phyloP scores from a whole-genome alignment of 2,888 invertebrate genomes.

The Nomada ruficornis region DNA sequence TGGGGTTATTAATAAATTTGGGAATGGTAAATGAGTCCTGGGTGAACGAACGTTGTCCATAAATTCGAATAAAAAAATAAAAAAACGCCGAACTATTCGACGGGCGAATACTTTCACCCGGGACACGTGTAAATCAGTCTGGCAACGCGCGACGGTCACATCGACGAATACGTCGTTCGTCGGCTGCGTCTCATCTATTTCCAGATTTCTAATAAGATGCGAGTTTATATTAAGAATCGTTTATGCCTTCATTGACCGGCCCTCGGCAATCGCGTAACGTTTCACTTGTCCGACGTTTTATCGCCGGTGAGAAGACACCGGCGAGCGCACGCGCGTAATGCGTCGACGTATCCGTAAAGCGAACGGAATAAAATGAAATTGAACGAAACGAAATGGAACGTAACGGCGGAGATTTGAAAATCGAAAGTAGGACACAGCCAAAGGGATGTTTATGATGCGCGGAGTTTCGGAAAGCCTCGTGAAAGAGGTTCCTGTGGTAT shows the following conservation, averaged over 20 bases:
- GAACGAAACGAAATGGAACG: not conserved
- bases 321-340: too few species aligned
- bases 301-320: too few species aligned
- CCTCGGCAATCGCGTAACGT: too few species aligned
- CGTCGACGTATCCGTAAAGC: too few species aligned
- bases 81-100: not conserved
- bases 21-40: not conserved
- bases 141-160: constrained; percentile 38
- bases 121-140: constrained; percentile 56
- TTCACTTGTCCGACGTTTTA: too few species aligned
- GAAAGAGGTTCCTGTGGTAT: constrained; percentile 57
- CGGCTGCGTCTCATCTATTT: not conserved
- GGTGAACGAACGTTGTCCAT: not conserved
- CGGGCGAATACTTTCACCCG: constrained; percentile 69
- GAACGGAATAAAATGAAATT: too few species aligned
- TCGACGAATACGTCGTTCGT: constrained; percentile 40
- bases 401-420: not conserved
- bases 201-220: constrained; percentile 22
- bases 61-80: too few species aligned
- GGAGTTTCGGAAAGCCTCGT: constrained; percentile 36
- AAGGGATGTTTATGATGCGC: constrained; percentile 42
- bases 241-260: too few species aligned
- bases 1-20: constrained; percentile 28
- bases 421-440: constrained; percentile 25
- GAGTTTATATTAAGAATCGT: not conserved